Conservation (phyloP, 2,113 vertebrate genomes). For the Ceyx cyanopectus region DNA sequence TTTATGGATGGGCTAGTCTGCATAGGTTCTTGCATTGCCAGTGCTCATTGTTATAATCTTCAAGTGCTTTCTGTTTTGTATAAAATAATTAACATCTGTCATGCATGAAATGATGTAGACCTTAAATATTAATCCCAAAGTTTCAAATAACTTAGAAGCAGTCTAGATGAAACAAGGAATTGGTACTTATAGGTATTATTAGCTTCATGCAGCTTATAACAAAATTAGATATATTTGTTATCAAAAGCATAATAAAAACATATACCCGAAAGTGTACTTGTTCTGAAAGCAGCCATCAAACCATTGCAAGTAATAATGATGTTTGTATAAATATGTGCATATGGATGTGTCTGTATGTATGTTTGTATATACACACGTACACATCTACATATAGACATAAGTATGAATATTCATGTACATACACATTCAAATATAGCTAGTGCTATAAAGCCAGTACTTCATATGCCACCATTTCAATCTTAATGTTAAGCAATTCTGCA, state of each 20-base stretch:
- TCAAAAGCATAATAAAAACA: neutral
- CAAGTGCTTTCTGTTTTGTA: neutral
- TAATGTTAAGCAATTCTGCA: neutral
- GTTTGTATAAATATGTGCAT: neutral
- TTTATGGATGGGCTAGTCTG: neutral
- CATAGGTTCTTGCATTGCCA: neutral
- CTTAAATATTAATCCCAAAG: neutral
- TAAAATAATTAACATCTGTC: neutral
- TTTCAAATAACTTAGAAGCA: neutral
- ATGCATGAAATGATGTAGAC: neutral
- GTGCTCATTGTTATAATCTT: neutral
- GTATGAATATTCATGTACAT: neutral
- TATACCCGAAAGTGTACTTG: neutral
- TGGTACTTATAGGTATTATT: neutral
- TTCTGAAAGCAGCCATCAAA: neutral
- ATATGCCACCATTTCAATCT: neutral
- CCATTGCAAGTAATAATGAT: neutral
- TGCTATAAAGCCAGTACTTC: neutral
- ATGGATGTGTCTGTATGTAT: neutral
- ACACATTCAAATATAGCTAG: neutral
- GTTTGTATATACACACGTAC: neutral
- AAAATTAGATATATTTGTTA: neutral
- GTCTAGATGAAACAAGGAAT: neutral
- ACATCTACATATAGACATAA: neutral
- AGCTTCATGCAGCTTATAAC: neutral